Conservation (phyloP, 1,140 invertebrate species). For the Antheraea mylitta region DNA sequence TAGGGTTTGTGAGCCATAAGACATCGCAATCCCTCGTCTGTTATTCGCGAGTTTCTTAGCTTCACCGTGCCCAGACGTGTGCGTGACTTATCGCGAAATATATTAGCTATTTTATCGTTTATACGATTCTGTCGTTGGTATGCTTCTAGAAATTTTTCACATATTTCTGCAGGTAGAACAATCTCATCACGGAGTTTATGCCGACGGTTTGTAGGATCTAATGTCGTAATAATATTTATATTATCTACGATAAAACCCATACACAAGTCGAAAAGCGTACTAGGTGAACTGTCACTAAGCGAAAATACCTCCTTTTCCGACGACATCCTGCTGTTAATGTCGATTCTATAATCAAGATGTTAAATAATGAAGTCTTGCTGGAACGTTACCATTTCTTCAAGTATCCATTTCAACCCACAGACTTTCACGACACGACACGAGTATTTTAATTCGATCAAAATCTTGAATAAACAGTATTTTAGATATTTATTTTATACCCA, state of each 20-base stretch:
- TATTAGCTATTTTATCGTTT: slow-evolving; percentile 83
- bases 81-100: slow-evolving; percentile 84
- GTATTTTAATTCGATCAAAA: background rate
- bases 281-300: slow-evolving; percentile 50
- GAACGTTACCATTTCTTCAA: slow-evolving; percentile 6
- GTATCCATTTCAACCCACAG: background rate
- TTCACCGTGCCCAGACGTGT: slow-evolving; percentile 86
- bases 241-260: slow-evolving; percentile 55
- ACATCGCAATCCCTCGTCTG: slow-evolving; percentile 83
- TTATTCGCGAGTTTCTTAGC: slow-evolving; percentile 85
- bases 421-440: background rate
- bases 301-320: slow-evolving; percentile 39
- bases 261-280: slow-evolving; percentile 48
- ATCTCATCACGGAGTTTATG: slow-evolving; percentile 57
- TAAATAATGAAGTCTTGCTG: background rate
- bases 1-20: slow-evolving; percentile 85
- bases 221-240: slow-evolving; percentile 49
- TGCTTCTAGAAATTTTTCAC: slow-evolving; percentile 79
- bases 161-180: slow-evolving; percentile 64
- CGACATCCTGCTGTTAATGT: slow-evolving; percentile 41
- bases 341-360: slow-evolving; percentile 3
- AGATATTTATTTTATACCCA: slow-evolving; percentile 4
- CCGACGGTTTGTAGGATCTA: slow-evolving; percentile 40
- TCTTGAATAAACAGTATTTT: background rate
- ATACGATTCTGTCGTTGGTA: slow-evolving; percentile 81